phyloP scores from a whole-genome alignment of 2,113 vertebrate species.

The Nipponia nippon region DNA sequence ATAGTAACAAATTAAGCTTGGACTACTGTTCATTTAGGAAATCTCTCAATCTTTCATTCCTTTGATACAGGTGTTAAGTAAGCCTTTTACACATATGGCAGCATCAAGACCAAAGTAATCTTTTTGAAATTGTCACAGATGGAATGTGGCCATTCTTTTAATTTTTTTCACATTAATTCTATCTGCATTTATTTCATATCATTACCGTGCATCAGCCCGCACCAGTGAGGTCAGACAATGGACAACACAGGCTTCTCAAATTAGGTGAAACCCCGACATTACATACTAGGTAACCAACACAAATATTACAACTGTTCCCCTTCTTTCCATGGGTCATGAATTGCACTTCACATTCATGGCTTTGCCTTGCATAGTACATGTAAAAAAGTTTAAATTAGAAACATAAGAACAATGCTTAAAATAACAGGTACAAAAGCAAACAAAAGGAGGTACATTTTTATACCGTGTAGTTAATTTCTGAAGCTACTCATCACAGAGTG shows the following conservation, averaged over 20 bases:
- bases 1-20: neutral
- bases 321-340: neutral
- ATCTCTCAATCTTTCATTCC: neutral
- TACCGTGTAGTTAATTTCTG: neutral
- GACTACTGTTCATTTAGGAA: neutral
- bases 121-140: neutral
- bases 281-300: neutral
- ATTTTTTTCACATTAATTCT: neutral
- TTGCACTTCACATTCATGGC: neutral
- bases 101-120: neutral
- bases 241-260: neutral
- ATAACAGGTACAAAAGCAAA: neutral
- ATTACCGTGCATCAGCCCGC: rapidly evolving
- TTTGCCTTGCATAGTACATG: neutral
- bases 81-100: neutral
- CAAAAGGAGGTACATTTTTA: neutral
- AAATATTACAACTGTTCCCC: neutral
- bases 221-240: neutral
- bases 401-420: neutral
- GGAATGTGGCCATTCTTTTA: neutral
- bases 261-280: neutral
- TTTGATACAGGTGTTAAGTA: neutral
- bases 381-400: neutral
- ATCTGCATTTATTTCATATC: neutral
- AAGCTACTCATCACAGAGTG: neutral